These are phyloP conservation scores for Pseudonaja textilis DNA, from an alignment of 2,113 vertebrate species.

Conservation along the genomic window DNA sequence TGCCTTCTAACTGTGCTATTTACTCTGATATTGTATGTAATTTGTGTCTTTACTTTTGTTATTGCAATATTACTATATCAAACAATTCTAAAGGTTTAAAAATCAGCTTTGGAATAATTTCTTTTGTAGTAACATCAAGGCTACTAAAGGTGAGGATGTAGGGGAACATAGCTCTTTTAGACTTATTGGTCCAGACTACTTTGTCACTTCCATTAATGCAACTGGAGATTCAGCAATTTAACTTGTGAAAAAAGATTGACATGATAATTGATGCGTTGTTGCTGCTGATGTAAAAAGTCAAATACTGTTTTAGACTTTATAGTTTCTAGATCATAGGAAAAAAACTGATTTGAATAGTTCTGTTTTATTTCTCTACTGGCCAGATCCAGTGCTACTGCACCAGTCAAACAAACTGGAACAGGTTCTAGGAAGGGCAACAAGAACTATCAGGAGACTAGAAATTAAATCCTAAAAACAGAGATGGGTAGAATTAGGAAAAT, in stretches of 20 bases:
- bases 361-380: background rate
- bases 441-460: background rate
- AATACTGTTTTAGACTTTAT: background rate
- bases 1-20: background rate
- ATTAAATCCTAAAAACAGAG: background rate
- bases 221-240: background rate
- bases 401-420: background rate
- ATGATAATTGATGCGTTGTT: background rate
- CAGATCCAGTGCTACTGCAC: background rate
- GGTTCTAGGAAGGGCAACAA: background rate
- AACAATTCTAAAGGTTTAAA: background rate
- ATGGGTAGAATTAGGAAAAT: background rate
- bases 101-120: background rate
- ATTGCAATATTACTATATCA: background rate
- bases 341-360: background rate
- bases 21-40: background rate
- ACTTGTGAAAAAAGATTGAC: background rate
- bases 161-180: background rate
- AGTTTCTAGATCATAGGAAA: background rate
- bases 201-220: background rate
- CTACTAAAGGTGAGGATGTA: background rate
- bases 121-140: background rate
- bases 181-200: background rate
- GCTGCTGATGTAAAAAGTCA: background rate
- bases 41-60: background rate